Percentiles rank a stretch among this genome's conserved stretches.
phyloP scores from a whole-genome alignment of 2,888 invertebrate species.

The Argyra leucocephala region DNA sequence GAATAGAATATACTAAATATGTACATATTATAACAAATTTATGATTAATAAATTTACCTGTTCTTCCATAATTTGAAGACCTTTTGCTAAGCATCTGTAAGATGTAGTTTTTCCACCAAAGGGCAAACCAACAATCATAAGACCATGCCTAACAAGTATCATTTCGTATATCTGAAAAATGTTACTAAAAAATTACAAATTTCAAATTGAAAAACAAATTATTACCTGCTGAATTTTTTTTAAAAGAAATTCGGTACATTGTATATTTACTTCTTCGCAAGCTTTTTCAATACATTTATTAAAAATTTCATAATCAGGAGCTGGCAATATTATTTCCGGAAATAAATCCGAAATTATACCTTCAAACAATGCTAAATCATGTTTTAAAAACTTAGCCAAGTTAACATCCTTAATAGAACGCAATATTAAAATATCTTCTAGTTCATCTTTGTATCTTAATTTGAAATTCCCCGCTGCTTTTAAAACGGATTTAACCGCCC shows the following conservation, averaged over 20 bases:
- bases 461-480: slow-evolving; percentile 87
- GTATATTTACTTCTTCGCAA: slow-evolving; percentile 65
- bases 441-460: slow-evolving; percentile 75
- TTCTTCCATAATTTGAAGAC: slow-evolving; percentile 66
- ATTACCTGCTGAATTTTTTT: slow-evolving; percentile 63
- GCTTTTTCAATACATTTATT: slow-evolving; percentile 53
- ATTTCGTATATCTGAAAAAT: slow-evolving; percentile 75
- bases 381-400: slow-evolving; percentile 83
- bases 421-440: slow-evolving; percentile 76
- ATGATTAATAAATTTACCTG: slow-evolving; percentile 23
- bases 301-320: slow-evolving; percentile 67
- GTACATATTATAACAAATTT: no score
- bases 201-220: not conserved
- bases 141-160: slow-evolving; percentile 88
- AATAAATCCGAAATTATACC: slow-evolving; percentile 91
- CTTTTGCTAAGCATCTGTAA: slow-evolving; percentile 72
- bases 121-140: slow-evolving; percentile 87
- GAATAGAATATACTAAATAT: no score
- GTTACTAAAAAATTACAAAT: not conserved
- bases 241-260: slow-evolving; percentile 74
- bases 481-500: slow-evolving; percentile 88
- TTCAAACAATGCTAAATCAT: slow-evolving; percentile 80
- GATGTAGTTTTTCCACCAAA: slow-evolving; percentile 87
- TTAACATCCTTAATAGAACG: slow-evolving; percentile 92
- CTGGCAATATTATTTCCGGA: slow-evolving; percentile 70